Evolutionary conservation across 53 echinoderm and acorn worm species (phyloP), one percentile per base, ranked within the genome.

Genomic region (Paelopatides confundens): DNA sequence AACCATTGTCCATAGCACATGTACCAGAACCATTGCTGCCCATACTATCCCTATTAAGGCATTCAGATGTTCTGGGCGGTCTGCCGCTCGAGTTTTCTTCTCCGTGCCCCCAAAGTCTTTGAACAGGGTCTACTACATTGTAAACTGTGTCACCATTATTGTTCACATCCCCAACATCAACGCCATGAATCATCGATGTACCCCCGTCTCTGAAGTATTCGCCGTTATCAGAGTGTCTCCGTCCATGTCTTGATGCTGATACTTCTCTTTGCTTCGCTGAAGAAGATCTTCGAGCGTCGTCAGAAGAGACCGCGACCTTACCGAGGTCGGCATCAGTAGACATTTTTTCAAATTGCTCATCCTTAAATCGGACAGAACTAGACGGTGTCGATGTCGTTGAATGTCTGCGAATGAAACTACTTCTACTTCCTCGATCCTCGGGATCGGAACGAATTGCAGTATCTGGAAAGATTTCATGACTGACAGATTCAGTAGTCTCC

Each of bases 331-430:
- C 79, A 17, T 79, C 39, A 21, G 58, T 58, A 58, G 29, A 27
- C 24, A 7, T 63, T 63, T 17, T 8, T 11, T 10, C 35, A 31
- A 69, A 34, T 51, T 50, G 52, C 33, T 79, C 52, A 28, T 99
- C 99, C 54, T 95, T 92, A 49, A 96, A 95, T 34, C 90, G 82
- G 23, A 99, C 99, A 0, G 99, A 99, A 4, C 99, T 83, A 76
- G 86, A 82, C 1, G 95, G 95, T 3, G 97, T 95, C 0, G 91
- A 65, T 13, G 94, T 85, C 51, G 94, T 88, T 9, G 90, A 88
- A 12, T 77, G 38, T 32, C 74, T 85, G 1, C 88, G 71, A 17
- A 67, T 47, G 14, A 65, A 52, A 18, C 28, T 29, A 23, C 82
- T 86, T 0, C 86, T 77, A 31, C 86, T 90, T 24, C 86, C 79